Conservation (phyloP, 2,888 invertebrate genomes). For the Drosophila mimetica region DNA sequence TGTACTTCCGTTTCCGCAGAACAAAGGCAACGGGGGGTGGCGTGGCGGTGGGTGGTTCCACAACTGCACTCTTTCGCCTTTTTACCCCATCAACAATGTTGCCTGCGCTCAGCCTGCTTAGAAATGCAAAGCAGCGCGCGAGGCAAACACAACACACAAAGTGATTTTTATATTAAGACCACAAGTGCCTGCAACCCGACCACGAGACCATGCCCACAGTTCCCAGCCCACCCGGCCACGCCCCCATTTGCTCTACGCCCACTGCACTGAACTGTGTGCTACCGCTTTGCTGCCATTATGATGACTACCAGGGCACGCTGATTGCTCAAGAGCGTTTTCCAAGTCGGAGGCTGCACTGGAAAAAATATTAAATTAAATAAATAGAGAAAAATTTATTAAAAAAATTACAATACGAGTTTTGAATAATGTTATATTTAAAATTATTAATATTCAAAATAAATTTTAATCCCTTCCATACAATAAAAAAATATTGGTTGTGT, state of each 20-base stretch:
- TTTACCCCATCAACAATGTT: slow-evolving; percentile 64
- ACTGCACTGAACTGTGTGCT: slow-evolving; percentile 37
- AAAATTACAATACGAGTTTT: neutral
- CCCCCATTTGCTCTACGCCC: neutral
- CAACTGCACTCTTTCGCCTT: slow-evolving; percentile 48
- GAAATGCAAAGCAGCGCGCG: slow-evolving; percentile 77
- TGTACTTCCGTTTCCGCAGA: slow-evolving; percentile 68
- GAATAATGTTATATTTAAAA: too few relatives aligned
- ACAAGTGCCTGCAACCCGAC: slow-evolving; percentile 65
- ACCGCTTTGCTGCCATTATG: slow-evolving; percentile 76
- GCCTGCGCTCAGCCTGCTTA: slow-evolving; percentile 60
- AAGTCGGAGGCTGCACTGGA: slow-evolving; percentile 26
- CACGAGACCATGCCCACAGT: slow-evolving; percentile 20
- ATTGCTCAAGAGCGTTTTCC: slow-evolving; percentile 64
- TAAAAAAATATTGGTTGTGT: too few relatives aligned
- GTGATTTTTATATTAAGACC: slow-evolving; percentile 80
- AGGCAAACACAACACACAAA: slow-evolving; percentile 76
- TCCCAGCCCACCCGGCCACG: neutral
- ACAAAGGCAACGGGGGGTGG: slow-evolving; percentile 47
- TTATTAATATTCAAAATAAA: too few relatives aligned
- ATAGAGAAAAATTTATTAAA: neutral
- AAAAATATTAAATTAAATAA: neutral
- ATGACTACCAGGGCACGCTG: slow-evolving; percentile 73
- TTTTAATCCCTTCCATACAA: too few relatives aligned
- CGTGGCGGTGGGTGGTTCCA: neutral